Base-by-base conservation (phyloP, 2,888 invertebrate species). In the Chymomyza caudatula region DNA sequence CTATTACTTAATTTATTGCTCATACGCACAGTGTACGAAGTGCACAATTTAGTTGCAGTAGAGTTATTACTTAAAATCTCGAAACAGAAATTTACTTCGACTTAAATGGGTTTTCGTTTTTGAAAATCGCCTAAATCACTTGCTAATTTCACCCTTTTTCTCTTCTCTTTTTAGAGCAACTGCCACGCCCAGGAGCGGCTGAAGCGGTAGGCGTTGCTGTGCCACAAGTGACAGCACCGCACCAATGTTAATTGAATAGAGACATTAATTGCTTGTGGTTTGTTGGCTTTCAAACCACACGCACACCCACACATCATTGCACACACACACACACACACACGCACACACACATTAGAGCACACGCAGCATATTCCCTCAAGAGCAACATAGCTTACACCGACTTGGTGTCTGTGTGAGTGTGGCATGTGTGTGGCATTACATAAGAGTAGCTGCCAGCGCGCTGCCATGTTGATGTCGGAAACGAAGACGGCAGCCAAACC, bases 181-280 rank as follows among this genome's bases (percentile, higher is more conserved):
- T 55, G 56, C 69, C 56, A 69, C 43, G 47, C 69, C 63, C 59
- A 29, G 4, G 29, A 37, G 29, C 2, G 29, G 2, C 29, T n/a
- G 29, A 13, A 53, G 17, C 23, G 8, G 15, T 2, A 73, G 70
- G 53, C 69, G 55, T 47, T 23, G 58, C 43, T 23, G 19, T 49
- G 20, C 5, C 4, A 20, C 51, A 17, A 13, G 29, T 29, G 29
- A 25, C 13, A 47, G 19, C 25, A 62, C 70, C 84, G 54, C 54
- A 61, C 73, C 72, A 60, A 81, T 83, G 77, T 78, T 76, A 73
- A 81, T 78, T 86, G 85, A 86, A 77, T 74, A 77, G 71, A 74
- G 64, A 51, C 70, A 63, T 69, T 68, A 74, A 76, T 77, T 77
- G 70, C 71, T 71, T 78, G 82, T 72, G 82, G 86, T 78, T 75